These are phyloP conservation scores for Protaetia brevitarsis DNA, from an alignment of 1,140 invertebrate genomes.

Conservation along the genomic window DNA sequence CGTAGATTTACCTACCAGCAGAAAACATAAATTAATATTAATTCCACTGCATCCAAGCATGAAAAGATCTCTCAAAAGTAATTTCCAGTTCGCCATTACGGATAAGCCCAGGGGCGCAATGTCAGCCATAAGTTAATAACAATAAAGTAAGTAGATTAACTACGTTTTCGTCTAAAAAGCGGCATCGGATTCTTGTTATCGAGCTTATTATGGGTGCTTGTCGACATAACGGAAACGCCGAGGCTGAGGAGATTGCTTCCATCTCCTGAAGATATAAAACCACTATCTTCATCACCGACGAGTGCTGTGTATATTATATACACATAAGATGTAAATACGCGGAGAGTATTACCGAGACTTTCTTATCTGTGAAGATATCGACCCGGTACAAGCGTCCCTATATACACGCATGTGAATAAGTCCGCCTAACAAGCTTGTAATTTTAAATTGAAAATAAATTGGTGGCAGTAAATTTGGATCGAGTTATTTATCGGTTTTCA, in stretches of 20 bases:
- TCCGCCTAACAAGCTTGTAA: neutral
- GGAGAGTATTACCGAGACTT: neutral
- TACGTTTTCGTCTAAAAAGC: neutral
- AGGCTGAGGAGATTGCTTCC: slow-evolving; percentile 6
- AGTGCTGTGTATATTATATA: neutral
- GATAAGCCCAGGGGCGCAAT: neutral
- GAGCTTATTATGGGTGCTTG: slow-evolving; percentile 4
- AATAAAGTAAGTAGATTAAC: slow-evolving; percentile 6
- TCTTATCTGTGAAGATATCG: slow-evolving; percentile 9
- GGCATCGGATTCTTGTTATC: slow-evolving; percentile 14
- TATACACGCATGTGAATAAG: neutral
- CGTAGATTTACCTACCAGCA: neutral
- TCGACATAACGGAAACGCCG: neutral
- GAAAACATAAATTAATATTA: neutral
- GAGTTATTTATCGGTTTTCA: neutral
- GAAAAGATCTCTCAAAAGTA: neutral
- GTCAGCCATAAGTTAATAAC: slow-evolving; percentile 2
- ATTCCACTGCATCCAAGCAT: neutral
- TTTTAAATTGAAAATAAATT: slow-evolving; percentile 11
- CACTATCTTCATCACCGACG: neutral
- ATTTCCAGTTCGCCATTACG: neutral
- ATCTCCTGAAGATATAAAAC: slow-evolving; percentile 1
- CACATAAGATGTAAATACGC: slow-evolving; percentile 2
- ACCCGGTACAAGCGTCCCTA: neutral
- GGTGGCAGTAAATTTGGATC: neutral